Evolutionary conservation across 2,888 invertebrate species (phyloP).

Genomic region (Nemapogon koenigi): DNA sequence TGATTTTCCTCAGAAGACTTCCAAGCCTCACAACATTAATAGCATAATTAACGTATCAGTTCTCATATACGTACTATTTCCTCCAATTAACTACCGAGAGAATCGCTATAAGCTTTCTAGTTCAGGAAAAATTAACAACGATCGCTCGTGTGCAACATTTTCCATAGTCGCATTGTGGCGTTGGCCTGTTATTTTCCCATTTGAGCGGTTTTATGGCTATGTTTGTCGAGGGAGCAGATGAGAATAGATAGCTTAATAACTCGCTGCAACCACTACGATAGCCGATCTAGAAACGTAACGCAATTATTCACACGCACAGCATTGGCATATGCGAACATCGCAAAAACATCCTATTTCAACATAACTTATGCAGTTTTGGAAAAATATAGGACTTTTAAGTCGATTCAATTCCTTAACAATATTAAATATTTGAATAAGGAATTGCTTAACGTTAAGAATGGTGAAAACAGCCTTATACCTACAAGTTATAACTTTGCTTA

Average conservation of each 20-base stretch:
- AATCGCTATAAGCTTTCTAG: slow-evolving; percentile 35
- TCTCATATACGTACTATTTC: too few relatives aligned
- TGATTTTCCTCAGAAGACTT: too few relatives aligned
- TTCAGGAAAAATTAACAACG: slow-evolving; percentile 42
- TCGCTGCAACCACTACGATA: slow-evolving; percentile 27
- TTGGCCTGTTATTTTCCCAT: slow-evolving; percentile 62
- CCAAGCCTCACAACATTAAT: too few relatives aligned
- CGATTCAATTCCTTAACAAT: too few relatives aligned
- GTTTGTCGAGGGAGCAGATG: slow-evolving; percentile 42
- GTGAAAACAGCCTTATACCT: too few relatives aligned
- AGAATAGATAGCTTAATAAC: slow-evolving; percentile 37
- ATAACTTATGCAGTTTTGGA: too few relatives aligned
- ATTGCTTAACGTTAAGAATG: too few relatives aligned
- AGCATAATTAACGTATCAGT: too few relatives aligned
- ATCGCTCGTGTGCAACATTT: slow-evolving; percentile 23
- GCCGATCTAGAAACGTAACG: slow-evolving; percentile 52
- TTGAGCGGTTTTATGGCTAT: slow-evolving; percentile 55
- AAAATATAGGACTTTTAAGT: too few relatives aligned
- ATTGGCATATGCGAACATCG: slow-evolving; percentile 4
- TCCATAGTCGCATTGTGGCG: slow-evolving; percentile 49
- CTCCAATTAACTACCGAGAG: background rate
- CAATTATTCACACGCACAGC: slow-evolving; percentile 54
- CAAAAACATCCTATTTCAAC: background rate
- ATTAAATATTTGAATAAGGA: too few relatives aligned
- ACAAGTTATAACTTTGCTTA: too few relatives aligned